A percentile compares a stretch with the other conserved stretches of the same genome.
These are phyloP conservation scores for Drosophila tripunctata DNA, from an alignment of 2,888 invertebrate species.

Conservation along the genomic window DNA sequence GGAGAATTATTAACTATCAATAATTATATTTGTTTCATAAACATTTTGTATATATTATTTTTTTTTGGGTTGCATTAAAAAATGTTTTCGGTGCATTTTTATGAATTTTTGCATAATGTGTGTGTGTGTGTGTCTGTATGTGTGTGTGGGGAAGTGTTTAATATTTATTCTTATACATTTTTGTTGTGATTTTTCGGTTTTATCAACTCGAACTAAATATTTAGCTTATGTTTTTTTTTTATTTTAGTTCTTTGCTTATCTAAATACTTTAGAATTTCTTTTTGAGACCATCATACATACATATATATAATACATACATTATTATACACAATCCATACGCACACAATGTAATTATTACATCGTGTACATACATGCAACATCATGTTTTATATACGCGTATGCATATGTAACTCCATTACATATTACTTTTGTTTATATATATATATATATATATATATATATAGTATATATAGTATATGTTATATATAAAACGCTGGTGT, in stretches of 20 bases:
- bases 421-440: no score
- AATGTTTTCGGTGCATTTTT: conserved; percentile 44
- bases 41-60: conserved; percentile 36
- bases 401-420: conserved; percentile 43
- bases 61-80: conserved; percentile 50
- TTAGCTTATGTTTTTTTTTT: conserved; percentile 56
- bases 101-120: no score
- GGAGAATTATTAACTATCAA: conserved; percentile 53
- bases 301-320: conserved; percentile 67
- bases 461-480: background rate
- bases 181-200: conserved; percentile 16
- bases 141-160: conserved; percentile 2
- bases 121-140: conserved; percentile 22
- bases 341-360: conserved; percentile 72
- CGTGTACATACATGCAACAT: conserved; percentile 53
- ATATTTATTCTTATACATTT: conserved; percentile 1
- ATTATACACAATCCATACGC: conserved; percentile 58
- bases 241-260: conserved; percentile 56
- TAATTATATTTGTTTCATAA: conserved; percentile 59
- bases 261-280: conserved; percentile 81
- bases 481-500: conserved; percentile 70
- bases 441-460: conserved; percentile 43
- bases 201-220: conserved; percentile 59
- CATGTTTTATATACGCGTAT: conserved; percentile 41
- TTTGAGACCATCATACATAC: conserved; percentile 71